Conservation (phyloP, 2,113 vertebrate genomes). For the Pyxicephalus adspersus region DNA sequence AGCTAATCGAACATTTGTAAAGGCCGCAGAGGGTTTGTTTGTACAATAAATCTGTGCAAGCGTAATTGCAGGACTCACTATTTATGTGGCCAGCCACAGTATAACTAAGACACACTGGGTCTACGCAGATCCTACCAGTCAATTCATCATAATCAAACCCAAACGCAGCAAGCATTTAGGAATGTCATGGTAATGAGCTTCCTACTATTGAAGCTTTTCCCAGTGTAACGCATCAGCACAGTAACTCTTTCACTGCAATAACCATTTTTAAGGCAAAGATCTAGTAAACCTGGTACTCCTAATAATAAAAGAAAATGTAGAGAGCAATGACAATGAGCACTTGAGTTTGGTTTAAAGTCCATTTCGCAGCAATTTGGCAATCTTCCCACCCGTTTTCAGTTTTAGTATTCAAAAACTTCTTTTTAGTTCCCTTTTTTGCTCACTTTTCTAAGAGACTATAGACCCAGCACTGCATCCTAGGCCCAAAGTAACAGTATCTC, state of each 20-base stretch:
- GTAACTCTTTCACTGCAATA: not conserved
- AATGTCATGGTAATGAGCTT: constrained; percentile 39
- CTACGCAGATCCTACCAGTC: constrained; percentile 13
- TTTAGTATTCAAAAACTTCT: no score
- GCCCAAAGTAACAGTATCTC: no score
- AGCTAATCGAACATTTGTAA: not conserved
- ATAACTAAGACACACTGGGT: constrained; percentile 16
- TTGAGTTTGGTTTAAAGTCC: no score
- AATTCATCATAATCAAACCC: constrained; percentile 43
- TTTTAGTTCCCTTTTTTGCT: no score
- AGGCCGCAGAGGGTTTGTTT: constrained; percentile 11
- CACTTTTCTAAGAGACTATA: no score
- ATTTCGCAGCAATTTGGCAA: no score
- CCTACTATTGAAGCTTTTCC: not conserved
- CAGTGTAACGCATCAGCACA: not conserved
- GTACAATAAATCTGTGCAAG: constrained; percentile 6
- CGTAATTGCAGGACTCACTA: constrained; percentile 29
- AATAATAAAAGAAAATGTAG: no score
- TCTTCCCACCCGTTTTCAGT: no score
- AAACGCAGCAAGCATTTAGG: constrained; percentile 20
- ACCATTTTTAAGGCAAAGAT: not conserved
- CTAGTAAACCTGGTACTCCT: no score
- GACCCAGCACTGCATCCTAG: no score
- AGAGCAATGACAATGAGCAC: no score
- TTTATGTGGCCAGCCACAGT: constrained; percentile 19